phyloP scores from a whole-genome alignment of 1,140 invertebrate species.

The Atta texana region DNA sequence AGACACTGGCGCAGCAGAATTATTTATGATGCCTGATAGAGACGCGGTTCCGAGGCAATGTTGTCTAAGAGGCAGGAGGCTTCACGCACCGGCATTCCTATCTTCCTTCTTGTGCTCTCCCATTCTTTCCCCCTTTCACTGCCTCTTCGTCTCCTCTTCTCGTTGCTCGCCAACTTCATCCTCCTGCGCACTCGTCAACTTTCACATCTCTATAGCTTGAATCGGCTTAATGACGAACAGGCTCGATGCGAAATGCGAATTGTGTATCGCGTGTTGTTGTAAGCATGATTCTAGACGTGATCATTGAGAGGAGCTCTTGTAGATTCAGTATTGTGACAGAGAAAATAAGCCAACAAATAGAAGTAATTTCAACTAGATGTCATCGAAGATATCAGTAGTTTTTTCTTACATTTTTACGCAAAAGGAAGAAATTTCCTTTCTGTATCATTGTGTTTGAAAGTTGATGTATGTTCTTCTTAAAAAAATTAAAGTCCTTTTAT shows the following conservation, averaged over 20 bases:
- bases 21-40: slow-evolving; percentile 87
- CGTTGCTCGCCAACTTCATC: slow-evolving; percentile 69
- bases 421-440: neutral
- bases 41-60: slow-evolving; percentile 79
- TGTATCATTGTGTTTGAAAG: neutral
- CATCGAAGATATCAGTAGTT: slow-evolving; percentile 3
- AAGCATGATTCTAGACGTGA: slow-evolving; percentile 13
- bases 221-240: slow-evolving; percentile 50
- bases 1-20: slow-evolving; percentile 77
- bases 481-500: neutral
- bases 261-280: slow-evolving; percentile 24
- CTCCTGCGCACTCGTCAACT: slow-evolving; percentile 68
- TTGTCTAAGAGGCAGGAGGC: too few relatives aligned
- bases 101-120: slow-evolving; percentile 53
- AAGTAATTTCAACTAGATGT: slow-evolving; percentile 21
- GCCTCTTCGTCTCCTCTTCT: slow-evolving; percentile 61
- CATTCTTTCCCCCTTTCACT: slow-evolving; percentile 59
- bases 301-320: slow-evolving; percentile 18
- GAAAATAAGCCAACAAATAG: slow-evolving; percentile 16
- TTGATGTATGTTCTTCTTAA: neutral
- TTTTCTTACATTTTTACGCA: neutral
- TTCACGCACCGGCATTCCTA: slow-evolving; percentile 74
- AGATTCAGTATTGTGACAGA: slow-evolving; percentile 29
- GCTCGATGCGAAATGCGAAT: slow-evolving; percentile 38
- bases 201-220: slow-evolving; percentile 60